These are phyloP conservation scores for Aphidius ervi DNA, from an alignment of 1,140 invertebrate genomes.

Conservation along the genomic window DNA sequence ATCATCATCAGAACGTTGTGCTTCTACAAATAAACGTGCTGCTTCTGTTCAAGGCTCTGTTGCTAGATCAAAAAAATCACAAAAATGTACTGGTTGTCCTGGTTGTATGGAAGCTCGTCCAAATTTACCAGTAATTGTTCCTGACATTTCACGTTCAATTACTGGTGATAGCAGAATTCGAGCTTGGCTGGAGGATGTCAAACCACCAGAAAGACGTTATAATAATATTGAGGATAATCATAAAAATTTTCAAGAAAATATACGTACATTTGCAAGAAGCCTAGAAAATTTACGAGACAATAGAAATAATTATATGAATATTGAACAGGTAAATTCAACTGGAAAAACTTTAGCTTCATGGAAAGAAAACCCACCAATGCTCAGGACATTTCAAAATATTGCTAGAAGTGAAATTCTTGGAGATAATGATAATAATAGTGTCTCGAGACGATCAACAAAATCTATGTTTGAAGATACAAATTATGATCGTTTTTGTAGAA, in stretches of 20 bases:
- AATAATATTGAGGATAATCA: constrained; percentile 30
- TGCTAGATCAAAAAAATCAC: constrained; percentile 31
- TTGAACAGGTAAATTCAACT: constrained; percentile 12
- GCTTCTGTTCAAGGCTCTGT: constrained; percentile 30
- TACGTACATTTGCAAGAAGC: constrained; percentile 32
- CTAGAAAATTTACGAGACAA: constrained; percentile 40
- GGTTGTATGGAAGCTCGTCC: constrained; percentile 53
- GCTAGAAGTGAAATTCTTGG: constrained; percentile 43
- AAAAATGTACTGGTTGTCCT: constrained; percentile 62
- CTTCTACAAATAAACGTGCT: constrained; percentile 38
- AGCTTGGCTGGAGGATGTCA: constrained; percentile 75
- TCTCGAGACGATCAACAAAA: constrained; percentile 37
- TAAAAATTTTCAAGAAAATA: constrained; percentile 36
- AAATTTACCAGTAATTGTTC: constrained; percentile 26
- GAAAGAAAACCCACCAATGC: constrained; percentile 36
- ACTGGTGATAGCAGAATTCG: constrained; percentile 67
- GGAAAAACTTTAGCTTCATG: constrained; percentile 28
- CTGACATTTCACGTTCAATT: constrained; percentile 28
- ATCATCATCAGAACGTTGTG: constrained; percentile 35
- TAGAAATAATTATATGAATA: constrained; percentile 30
- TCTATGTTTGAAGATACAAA: constrained; percentile 44
- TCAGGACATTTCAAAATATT: constrained; percentile 38
- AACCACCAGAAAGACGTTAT: constrained; percentile 43
- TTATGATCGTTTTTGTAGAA: constrained; percentile 28
- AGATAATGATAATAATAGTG: constrained; percentile 38